These are phyloP conservation scores for Stomatorhinus ivindoensis DNA, from an alignment of 2,113 vertebrate species.

Conservation along the genomic window DNA sequence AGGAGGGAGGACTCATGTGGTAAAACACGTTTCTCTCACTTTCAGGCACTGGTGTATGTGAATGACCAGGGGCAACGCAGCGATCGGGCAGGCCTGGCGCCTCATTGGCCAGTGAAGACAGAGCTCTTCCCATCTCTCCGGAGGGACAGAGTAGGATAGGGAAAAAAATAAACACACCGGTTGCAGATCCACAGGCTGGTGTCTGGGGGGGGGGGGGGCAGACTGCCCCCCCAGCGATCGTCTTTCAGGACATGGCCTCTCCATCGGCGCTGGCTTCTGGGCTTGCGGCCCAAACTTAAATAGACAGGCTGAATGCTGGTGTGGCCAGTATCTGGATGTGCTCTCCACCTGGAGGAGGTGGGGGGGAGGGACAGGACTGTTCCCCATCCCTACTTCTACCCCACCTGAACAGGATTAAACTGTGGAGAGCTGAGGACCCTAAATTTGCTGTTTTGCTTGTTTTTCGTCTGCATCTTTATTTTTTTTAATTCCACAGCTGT, in stretches of 20 bases:
- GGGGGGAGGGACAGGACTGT: background rate
- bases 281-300: slow-evolving; percentile 37
- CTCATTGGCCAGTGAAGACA: slow-evolving; percentile 5
- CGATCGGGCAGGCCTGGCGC: background rate
- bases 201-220: slow-evolving; percentile 50
- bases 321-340: slow-evolving; percentile 19
- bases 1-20: too few species aligned
- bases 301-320: background rate
- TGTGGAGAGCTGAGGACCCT: background rate
- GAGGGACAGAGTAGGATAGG: slow-evolving; percentile 30
- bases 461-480: background rate
- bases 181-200: slow-evolving; percentile 43
- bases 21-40: background rate
- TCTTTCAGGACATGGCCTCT: slow-evolving; percentile 60
- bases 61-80: background rate
- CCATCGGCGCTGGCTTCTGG: slow-evolving; percentile 26
- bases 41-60: background rate
- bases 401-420: background rate
- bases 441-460: background rate
- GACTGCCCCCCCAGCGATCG: slow-evolving; percentile 45
- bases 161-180: slow-evolving; percentile 48
- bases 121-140: slow-evolving; percentile 33
- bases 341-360: background rate
- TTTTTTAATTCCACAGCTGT: slow-evolving; percentile 30
- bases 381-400: background rate